phyloP scores from a whole-genome alignment of 2,888 invertebrate genomes.

The Nemotelus pantherinus region DNA sequence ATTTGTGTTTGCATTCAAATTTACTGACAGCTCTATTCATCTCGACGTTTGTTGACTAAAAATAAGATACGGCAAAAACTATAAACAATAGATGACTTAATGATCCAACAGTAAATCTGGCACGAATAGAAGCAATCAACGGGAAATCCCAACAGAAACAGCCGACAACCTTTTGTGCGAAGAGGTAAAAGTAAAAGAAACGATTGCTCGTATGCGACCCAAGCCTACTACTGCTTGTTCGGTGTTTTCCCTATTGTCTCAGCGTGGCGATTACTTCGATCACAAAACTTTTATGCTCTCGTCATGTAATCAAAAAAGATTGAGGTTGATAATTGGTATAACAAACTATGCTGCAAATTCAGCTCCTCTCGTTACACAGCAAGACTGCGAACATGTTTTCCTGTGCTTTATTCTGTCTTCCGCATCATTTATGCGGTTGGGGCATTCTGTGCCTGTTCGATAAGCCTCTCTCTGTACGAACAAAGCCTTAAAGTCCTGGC shows the following conservation, averaged over 20 bases:
- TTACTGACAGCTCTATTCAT: not conserved
- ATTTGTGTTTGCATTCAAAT: too few relatives aligned
- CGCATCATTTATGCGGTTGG: too few relatives aligned
- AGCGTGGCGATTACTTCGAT: conserved; percentile 23
- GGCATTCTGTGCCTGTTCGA: too few relatives aligned
- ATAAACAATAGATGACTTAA: conserved; percentile 40
- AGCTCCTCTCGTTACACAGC: not conserved
- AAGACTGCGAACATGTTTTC: too few relatives aligned
- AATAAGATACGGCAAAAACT: conserved; percentile 10
- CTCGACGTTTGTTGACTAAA: conserved; percentile 24
- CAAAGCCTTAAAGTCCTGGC: too few relatives aligned
- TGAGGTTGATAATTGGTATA: conserved; percentile 39
- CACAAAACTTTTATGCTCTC: conserved; percentile 39
- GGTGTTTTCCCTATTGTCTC: not conserved
- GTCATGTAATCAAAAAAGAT: conserved; percentile 40
- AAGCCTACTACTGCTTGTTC: too few relatives aligned
- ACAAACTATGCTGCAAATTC: conserved; percentile 5
- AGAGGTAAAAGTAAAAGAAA: not conserved
- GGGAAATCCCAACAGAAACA: not conserved
- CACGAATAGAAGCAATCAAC: too few relatives aligned
- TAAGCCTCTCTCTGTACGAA: too few relatives aligned
- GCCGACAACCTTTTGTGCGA: conserved; percentile 5
- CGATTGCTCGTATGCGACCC: not conserved
- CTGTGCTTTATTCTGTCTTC: too few relatives aligned
- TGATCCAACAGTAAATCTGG: not conserved